Evolutionary conservation across 2,888 invertebrate species (phyloP), one percentile per base, ranked within the genome.

Genomic region (Mesorhabditis spiculigera): DNA sequence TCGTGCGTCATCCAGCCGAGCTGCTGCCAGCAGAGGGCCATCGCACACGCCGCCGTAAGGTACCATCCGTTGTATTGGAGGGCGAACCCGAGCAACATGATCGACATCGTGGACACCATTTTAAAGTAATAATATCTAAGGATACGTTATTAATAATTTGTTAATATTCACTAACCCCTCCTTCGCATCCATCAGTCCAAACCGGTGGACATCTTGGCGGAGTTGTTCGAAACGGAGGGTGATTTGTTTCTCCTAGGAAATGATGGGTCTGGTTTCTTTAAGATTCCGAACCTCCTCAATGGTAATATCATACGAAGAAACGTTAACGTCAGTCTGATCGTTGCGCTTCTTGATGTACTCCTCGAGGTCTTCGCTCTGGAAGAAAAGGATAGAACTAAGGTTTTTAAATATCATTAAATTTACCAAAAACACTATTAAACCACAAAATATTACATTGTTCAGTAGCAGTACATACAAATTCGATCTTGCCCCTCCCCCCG

Each of bases 1-100:
- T 81, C 81, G 67, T 81, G 81, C 1, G 79, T 76, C 28, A 81
- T 68, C 85, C 85, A 85, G 63, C 85, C 85, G 66, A 85, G 74
- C 69, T 85, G 85, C 69, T 85, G 85, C 83, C 82, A 85, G 8
- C 58, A 50, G n/a, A 50, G 67, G 5, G 82, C 85, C 69, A 84
- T 69, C 42, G 78, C 68, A 44, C 72, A 73, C 4, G 85, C 82
- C 4, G 84, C 82, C 5, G 74, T 73, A 6, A 83, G 42, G 71
- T 82, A 81, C n/a, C n/a, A 63, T 63, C 28, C 8, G n/a, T 16
- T 13, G 8, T 63, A 63, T 28, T 16, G 63, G 41, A 50, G 58
- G n/a, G n/a, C 58, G n/a, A 50, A 50, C n/a, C 10, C 8, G 13
- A 42, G 16, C 43, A 65, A 65, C 16, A 65, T 42, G 10, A 65